Evolutionary conservation across 2,797 vertebrate genomes (phyloP).

Genomic region (Lateolabrax maculatus): DNA sequence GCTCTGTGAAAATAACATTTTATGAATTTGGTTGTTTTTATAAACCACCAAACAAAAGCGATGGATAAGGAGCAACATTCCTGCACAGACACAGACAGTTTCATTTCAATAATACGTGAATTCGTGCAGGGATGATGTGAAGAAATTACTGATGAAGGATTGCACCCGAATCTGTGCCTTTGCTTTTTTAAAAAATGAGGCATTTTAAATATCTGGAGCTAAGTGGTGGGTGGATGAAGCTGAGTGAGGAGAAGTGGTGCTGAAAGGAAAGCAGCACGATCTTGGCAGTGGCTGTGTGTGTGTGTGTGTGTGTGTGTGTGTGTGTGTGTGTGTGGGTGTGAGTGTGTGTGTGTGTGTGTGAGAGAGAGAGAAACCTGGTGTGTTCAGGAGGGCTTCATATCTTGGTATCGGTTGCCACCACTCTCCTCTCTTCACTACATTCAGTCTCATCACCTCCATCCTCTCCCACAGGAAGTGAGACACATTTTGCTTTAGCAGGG

Average conservation of each 20-base stretch:
- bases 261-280: constrained; percentile 81
- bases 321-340: constrained; percentile 19
- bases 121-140: background rate
- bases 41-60: background rate
- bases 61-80: constrained; percentile 8
- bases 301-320: constrained; percentile 19
- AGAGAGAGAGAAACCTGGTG: constrained; percentile 38
- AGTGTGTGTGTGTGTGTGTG: constrained; percentile 18
- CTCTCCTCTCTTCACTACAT: constrained; percentile 45
- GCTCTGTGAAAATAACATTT: background rate
- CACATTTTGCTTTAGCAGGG: background rate
- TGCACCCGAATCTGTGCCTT: background rate
- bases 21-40: background rate
- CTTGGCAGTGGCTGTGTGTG: constrained; percentile 53
- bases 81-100: constrained; percentile 15
- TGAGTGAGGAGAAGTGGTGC: constrained; percentile 68
- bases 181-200: background rate
- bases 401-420: constrained; percentile 58
- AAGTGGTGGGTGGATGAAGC: constrained; percentile 48
- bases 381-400: constrained; percentile 46
- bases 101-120: background rate
- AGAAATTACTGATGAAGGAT: background rate
- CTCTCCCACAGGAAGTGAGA: constrained; percentile 34
- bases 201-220: constrained; percentile 37
- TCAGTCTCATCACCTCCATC: constrained; percentile 53